A percentile compares a stretch with the other conserved stretches of the same genome.
Conservation (phyloP, 2,113 vertebrate genomes). For the Pelecanoides urinatrix region DNA sequence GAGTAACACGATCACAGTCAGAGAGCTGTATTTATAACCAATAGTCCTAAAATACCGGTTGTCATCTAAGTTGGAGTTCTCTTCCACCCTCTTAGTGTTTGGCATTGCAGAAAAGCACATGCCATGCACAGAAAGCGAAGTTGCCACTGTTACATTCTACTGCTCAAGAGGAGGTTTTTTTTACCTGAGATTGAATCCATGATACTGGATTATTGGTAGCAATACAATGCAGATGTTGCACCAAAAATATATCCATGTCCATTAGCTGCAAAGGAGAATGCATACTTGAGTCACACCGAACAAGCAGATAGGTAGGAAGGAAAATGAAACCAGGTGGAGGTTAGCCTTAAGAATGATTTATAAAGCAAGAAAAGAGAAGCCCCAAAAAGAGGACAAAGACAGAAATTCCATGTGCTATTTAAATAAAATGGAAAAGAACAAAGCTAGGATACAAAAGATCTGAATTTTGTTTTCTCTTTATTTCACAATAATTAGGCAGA, state of each 20-base stretch:
- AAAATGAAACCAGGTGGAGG: background rate
- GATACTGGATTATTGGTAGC: background rate
- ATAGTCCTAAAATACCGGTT: background rate
- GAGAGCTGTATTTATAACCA: background rate
- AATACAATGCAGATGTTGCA: background rate
- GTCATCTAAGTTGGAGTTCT: background rate
- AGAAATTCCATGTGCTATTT: background rate
- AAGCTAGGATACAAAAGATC: background rate
- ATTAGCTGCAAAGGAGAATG: background rate
- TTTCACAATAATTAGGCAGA: background rate
- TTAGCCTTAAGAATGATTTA: slow-evolving; percentile 1
- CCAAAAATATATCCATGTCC: background rate
- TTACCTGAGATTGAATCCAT: background rate
- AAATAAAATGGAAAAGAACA: background rate
- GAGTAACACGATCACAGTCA: background rate
- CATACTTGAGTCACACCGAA: background rate
- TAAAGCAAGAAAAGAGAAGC: background rate
- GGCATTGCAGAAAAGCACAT: background rate
- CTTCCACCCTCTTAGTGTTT: background rate
- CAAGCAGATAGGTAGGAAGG: background rate
- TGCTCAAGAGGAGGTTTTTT: background rate
- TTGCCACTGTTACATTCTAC: background rate
- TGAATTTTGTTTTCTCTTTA: background rate
- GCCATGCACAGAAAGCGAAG: background rate
- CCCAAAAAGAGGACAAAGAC: background rate